Conservation (phyloP, 2,888 invertebrate genomes). For the Punctoribates punctum region DNA sequence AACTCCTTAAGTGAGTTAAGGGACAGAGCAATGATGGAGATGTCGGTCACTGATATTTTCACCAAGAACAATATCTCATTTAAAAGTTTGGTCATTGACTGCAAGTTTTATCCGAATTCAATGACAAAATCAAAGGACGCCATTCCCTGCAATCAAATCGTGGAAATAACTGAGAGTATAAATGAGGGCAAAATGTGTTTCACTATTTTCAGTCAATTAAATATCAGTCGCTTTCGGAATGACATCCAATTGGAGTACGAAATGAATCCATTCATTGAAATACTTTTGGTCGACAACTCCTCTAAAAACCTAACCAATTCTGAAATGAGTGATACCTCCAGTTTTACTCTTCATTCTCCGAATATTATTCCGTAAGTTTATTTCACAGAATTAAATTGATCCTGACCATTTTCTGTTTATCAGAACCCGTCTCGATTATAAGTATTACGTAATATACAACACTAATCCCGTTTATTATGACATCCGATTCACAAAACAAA, state of each 20-base stretch:
- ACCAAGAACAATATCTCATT: not conserved
- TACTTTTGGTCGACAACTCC: not conserved
- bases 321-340: not conserved
- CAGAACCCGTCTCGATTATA: not conserved
- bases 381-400: not conserved
- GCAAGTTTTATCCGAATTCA: not conserved
- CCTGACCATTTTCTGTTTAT: not conserved
- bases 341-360: not conserved
- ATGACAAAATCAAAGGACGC: not conserved
- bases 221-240: not conserved
- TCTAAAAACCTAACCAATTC: not conserved
- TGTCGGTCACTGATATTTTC: not conserved
- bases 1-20: not conserved
- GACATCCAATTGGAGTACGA: not conserved
- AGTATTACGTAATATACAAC: not conserved
- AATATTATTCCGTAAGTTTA: not conserved
- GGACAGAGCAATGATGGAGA: not conserved
- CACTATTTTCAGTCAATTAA: not conserved
- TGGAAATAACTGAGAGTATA: not conserved
- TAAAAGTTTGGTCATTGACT: not conserved
- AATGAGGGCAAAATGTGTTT: conserved; percentile 22
- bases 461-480: not conserved
- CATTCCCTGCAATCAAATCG: not conserved
- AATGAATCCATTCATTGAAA: not conserved
- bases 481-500: not conserved